Conservation (phyloP, 2,113 vertebrate genomes). For the Proterorhinus semilunaris region DNA sequence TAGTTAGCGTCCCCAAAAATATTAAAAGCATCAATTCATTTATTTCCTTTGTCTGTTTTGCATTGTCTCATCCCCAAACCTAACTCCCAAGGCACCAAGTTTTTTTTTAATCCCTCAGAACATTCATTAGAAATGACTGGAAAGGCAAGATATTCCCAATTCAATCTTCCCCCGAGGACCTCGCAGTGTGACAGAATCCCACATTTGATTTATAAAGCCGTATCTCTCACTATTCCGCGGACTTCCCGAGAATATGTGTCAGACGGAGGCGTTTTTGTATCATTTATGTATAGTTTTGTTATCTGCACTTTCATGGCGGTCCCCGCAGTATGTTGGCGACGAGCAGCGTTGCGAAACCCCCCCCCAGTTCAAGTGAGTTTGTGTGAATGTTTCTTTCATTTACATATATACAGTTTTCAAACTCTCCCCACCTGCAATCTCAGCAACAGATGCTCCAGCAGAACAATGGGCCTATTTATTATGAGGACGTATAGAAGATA, state of each 20-base stretch:
- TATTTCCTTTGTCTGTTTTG: too few relatives aligned
- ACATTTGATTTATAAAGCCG: not conserved
- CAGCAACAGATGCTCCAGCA: not conserved
- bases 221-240: not conserved
- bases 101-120: not conserved
- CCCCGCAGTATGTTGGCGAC: not conserved
- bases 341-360: not conserved
- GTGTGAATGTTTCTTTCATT: not conserved
- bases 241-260: not conserved
- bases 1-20: too few relatives aligned
- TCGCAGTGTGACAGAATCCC: not conserved
- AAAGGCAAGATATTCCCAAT: not conserved
- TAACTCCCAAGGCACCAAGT: too few relatives aligned
- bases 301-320: constrained; percentile 1
- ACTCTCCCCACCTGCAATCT: not conserved
- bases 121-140: not conserved
- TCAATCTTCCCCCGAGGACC: not conserved
- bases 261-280: not conserved
- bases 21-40: too few relatives aligned
- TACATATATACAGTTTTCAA: not conserved
- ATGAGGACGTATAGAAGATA: not conserved
- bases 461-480: not conserved
- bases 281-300: constrained; percentile 5
- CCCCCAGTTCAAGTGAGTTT: not conserved
- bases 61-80: too few relatives aligned